Conservation (phyloP, 1,140 invertebrate genomes). For the Drosophila tani region DNA sequence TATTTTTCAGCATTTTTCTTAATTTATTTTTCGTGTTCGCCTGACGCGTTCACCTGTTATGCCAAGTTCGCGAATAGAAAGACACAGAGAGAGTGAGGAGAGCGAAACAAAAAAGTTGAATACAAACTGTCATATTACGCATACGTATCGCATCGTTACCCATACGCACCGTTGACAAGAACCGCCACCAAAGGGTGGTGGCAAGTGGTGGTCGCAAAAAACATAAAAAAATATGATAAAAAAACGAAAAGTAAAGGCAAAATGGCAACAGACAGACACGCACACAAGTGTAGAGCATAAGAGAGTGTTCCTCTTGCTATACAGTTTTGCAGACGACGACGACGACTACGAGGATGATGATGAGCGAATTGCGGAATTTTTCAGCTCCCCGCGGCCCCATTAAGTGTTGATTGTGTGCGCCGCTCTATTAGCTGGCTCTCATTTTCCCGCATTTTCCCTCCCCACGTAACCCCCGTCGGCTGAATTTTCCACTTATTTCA, state of each 20-base stretch:
- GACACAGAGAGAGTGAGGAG: constrained; percentile 9
- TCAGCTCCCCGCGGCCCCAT: constrained; percentile 77
- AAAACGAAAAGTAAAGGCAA: constrained; percentile 29
- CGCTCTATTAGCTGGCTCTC: constrained; percentile 68
- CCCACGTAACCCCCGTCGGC: neutral
- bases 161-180: constrained; percentile 63
- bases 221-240: constrained; percentile 34
- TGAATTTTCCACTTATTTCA: constrained; percentile 47
- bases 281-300: constrained; percentile 40
- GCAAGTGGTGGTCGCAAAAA: constrained; percentile 24
- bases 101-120: constrained; percentile 37
- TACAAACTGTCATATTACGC: constrained; percentile 72
- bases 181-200: constrained; percentile 26
- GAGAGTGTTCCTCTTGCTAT: constrained; percentile 49
- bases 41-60: constrained; percentile 39
- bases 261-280: constrained; percentile 45
- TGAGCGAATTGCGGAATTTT: constrained; percentile 80
- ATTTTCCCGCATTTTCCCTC: constrained; percentile 7
- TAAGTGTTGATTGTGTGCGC: constrained; percentile 81
- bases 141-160: constrained; percentile 68
- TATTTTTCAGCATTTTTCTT: constrained; percentile 29
- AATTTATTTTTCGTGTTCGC: constrained; percentile 59
- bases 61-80: constrained; percentile 35
- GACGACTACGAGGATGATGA: constrained; percentile 59
- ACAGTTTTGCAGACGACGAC: constrained; percentile 47